A percentile compares a stretch with the other conserved stretches of the same genome.
phyloP scores from a whole-genome alignment of 1,140 invertebrate genomes.

The Drosophila punjabiensis region DNA sequence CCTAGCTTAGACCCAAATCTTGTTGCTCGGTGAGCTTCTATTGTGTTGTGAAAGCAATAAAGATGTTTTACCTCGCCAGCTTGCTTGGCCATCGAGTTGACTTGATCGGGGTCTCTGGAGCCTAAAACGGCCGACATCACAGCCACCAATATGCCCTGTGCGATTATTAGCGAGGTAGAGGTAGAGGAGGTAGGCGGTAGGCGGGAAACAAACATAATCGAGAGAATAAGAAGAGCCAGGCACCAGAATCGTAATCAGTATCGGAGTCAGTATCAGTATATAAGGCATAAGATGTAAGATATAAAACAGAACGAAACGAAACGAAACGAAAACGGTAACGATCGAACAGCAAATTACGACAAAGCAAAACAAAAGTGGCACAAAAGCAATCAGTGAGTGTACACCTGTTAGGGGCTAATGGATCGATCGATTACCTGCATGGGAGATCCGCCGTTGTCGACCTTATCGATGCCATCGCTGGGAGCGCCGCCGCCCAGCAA shows the following conservation, averaged over 20 bases:
- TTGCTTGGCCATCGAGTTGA: conserved; percentile 96
- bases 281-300: conserved; percentile 20
- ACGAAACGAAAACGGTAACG: conserved; percentile 41
- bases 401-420: conserved; percentile 42
- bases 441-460: conserved; percentile 92
- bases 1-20: conserved; percentile 9
- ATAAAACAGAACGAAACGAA: conserved; percentile 38
- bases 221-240: conserved; percentile 58
- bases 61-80: conserved; percentile 93
- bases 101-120: conserved; percentile 94
- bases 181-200: conserved; percentile 67
- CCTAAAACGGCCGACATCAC: conserved; percentile 94
- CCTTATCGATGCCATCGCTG: conserved; percentile 94
- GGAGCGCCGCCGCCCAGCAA: conserved; percentile 91
- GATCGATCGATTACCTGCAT: conserved; percentile 90
- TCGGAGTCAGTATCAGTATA: conserved; percentile 40
- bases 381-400: conserved; percentile 60
- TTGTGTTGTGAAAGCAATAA: conserved; percentile 61
- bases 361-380: conserved; percentile 65
- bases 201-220: conserved; percentile 53
- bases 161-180: conserved; percentile 70
- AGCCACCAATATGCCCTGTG: conserved; percentile 94
- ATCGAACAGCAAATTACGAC: conserved; percentile 39
- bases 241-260: conserved; percentile 57
- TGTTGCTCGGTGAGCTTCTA: conserved; percentile 55